These are phyloP conservation scores for Phyllostomus hastatus DNA, from an alignment of 2,113 vertebrate genomes.

Conservation along the genomic window DNA sequence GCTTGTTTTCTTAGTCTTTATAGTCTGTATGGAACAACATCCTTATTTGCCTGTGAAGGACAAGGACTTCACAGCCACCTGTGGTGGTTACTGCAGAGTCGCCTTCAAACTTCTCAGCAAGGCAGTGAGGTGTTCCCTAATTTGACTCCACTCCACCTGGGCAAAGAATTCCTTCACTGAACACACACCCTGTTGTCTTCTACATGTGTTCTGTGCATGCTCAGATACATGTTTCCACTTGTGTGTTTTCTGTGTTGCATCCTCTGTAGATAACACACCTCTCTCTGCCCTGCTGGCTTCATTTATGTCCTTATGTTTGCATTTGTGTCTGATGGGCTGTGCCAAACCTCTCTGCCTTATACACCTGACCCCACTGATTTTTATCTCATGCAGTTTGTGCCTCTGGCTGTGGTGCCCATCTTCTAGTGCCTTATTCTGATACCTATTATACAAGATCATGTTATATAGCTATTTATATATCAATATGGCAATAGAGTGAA, in stretches of 20 bases:
- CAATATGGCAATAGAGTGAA: neutral
- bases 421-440: neutral
- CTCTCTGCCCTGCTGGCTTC: neutral
- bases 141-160: neutral
- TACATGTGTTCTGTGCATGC: fast-evolving
- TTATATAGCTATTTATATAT: neutral
- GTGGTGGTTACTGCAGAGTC: neutral
- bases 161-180: neutral
- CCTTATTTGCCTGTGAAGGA: neutral
- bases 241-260: neutral
- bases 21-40: neutral
- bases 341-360: neutral
- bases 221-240: neutral
- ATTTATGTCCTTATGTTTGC: neutral
- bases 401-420: neutral
- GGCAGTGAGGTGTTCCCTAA: neutral
- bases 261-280: neutral
- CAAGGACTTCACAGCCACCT: neutral
- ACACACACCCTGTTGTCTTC: fast-evolving
- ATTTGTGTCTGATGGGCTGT: neutral
- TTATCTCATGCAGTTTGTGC: neutral
- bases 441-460: no score
- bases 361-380: neutral
- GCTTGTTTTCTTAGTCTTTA: neutral
- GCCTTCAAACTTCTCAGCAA: neutral